phyloP scores from a whole-genome alignment of 2,888 invertebrate species.

The Ypsolopha scabrella region DNA sequence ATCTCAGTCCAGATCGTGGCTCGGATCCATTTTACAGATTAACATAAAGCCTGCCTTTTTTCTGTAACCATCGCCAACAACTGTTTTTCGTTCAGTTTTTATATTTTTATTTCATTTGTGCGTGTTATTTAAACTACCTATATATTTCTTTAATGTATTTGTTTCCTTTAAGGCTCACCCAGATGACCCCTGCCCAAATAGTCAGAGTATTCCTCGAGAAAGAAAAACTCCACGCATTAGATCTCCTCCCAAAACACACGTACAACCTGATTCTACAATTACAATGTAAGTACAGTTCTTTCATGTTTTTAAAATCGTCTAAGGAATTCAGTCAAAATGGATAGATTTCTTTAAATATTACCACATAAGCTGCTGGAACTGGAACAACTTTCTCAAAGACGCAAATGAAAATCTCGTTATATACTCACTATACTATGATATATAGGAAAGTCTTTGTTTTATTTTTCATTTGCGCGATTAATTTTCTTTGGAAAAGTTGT shows the following conservation, averaged over 20 bases:
- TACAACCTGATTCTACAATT: constrained; percentile 24
- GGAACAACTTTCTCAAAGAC: too few relatives aligned
- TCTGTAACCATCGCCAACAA: too few relatives aligned
- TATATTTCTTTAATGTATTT: too few relatives aligned
- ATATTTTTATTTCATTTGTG: background rate
- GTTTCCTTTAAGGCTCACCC: constrained; percentile 39
- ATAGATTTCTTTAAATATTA: too few relatives aligned
- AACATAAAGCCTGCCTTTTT: background rate
- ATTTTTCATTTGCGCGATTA: too few relatives aligned
- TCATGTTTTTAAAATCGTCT: background rate
- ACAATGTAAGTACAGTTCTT: constrained; percentile 18
- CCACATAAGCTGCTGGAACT: too few relatives aligned
- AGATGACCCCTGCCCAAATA: constrained; percentile 19
- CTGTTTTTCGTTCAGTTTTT: background rate
- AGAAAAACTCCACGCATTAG: constrained; percentile 17
- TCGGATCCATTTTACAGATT: background rate
- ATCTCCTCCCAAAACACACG: constrained; percentile 15
- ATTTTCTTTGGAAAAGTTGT: too few relatives aligned
- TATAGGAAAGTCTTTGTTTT: too few relatives aligned
- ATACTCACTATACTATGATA: too few relatives aligned
- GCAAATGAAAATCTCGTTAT: too few relatives aligned
- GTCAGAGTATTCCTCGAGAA: constrained; percentile 12
- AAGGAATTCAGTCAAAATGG: too few relatives aligned
- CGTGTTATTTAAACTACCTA: background rate
- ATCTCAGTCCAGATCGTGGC: too few relatives aligned